Conservation (phyloP, 2,797 vertebrate species). For the Parauchenoglanis ngamensis region DNA sequence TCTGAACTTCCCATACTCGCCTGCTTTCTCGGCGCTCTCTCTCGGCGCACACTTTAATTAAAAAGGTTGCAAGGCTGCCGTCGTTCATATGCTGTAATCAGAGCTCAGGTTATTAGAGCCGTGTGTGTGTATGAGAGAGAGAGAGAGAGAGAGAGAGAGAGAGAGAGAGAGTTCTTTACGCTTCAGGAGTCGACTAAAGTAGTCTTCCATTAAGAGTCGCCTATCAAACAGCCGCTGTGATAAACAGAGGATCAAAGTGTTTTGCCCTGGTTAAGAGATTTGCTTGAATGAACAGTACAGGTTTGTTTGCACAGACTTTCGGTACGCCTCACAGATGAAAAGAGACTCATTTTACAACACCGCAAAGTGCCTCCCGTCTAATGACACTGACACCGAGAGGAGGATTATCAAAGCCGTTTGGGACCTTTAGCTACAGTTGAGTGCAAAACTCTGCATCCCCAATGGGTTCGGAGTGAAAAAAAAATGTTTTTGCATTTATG, state of each 20-base stretch:
- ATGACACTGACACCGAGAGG: conserved; percentile 4
- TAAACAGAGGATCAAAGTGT: conserved; percentile 55
- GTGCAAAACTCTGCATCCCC: background rate
- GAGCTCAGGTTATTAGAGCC: background rate
- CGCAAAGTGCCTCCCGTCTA: conserved; percentile 7
- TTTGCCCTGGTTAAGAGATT: conserved; percentile 44
- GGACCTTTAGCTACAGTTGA: background rate
- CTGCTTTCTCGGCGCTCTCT: background rate
- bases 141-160: background rate
- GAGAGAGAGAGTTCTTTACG: background rate
- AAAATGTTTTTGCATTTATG: background rate
- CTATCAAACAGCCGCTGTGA: conserved; percentile 38
- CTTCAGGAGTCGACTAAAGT: conserved; percentile 25
- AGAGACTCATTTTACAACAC: background rate
- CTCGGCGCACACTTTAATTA: background rate
- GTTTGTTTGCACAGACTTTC: conserved; percentile 38
- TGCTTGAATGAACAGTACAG: conserved; percentile 32
- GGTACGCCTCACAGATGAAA: conserved; percentile 35
- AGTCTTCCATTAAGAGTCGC: conserved; percentile 22
- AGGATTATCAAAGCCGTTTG: conserved; percentile 1
- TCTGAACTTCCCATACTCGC: background rate
- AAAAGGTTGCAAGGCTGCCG: too few species aligned
- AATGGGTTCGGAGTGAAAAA: background rate
- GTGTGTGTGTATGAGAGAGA: background rate
- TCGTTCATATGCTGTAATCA: background rate